These are phyloP conservation scores for Cyrtonyx montezumae DNA, from an alignment of 2,113 vertebrate species.

Conservation along the genomic window DNA sequence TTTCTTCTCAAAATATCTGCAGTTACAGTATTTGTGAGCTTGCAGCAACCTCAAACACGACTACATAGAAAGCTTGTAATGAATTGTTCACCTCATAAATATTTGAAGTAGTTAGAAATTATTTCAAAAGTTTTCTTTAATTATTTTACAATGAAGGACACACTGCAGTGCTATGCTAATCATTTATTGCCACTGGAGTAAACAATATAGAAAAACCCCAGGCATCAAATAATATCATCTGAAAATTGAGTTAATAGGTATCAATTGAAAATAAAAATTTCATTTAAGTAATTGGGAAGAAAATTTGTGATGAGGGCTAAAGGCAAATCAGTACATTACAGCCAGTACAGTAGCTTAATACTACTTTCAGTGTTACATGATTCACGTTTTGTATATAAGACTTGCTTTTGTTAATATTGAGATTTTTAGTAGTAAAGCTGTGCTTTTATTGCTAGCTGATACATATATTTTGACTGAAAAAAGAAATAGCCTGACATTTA, in stretches of 20 bases:
- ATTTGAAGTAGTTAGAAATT: neutral
- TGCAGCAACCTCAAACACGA: neutral
- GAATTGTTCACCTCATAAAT: neutral
- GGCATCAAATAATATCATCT: neutral
- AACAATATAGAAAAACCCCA: neutral
- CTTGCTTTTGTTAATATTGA: neutral
- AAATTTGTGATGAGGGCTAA: neutral
- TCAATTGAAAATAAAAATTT: neutral
- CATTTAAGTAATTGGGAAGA: neutral
- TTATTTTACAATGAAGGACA: neutral
- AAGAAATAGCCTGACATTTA: slow-evolving; percentile 2
- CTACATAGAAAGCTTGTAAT: neutral
- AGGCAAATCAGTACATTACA: neutral
- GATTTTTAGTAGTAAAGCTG: neutral
- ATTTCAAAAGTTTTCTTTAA: neutral
- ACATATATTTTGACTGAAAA: neutral
- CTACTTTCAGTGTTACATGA: neutral
- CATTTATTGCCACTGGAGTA: neutral
- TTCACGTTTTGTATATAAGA: neutral
- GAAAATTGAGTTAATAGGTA: neutral
- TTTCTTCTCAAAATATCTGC: neutral
- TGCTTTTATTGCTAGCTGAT: neutral
- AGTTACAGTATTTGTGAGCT: neutral
- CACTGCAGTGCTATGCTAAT: neutral
- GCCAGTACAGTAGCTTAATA: neutral